These are phyloP conservation scores for Zenarchopterus dispar DNA, from an alignment of 2,797 vertebrate species.

Conservation along the genomic window DNA sequence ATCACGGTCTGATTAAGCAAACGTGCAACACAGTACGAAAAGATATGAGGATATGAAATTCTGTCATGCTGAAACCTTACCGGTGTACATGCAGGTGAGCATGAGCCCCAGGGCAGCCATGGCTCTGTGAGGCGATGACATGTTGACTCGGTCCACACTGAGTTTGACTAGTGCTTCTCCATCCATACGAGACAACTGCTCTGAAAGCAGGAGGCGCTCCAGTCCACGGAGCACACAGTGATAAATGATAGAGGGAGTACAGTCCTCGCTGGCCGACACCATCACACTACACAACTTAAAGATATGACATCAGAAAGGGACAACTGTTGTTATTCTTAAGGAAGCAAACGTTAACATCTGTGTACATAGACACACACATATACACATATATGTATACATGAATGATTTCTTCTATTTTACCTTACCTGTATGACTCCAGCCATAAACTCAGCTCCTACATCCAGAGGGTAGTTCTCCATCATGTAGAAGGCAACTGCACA, in stretches of 20 bases:
- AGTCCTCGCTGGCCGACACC: conserved; percentile 94
- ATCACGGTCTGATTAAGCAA: conserved; percentile 77
- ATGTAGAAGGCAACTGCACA: conserved; percentile 97
- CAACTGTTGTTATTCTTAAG: no score
- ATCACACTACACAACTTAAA: conserved; percentile 92
- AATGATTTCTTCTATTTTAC: neutral
- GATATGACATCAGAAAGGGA: no score
- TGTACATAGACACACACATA: no score
- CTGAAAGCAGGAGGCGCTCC: conserved; percentile 94
- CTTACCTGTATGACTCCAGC: conserved; percentile 93
- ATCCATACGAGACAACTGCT: conserved; percentile 94
- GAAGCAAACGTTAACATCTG: no score
- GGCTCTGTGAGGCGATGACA: conserved; percentile 95
- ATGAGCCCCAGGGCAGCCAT: conserved; percentile 98
- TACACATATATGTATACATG: neutral
- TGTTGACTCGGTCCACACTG: conserved; percentile 95
- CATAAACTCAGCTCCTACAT: conserved; percentile 95
- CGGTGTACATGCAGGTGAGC: conserved; percentile 99
- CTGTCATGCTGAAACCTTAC: conserved; percentile 71
- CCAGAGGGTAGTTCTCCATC: conserved; percentile 97
- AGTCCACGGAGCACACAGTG: conserved; percentile 95
- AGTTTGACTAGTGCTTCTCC: conserved; percentile 94
- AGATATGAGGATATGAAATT: neutral
- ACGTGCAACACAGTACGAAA: neutral
- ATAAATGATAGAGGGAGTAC: conserved; percentile 93